These are phyloP conservation scores for Bothrops jararaca DNA, from an alignment of 2,113 vertebrate species.

Conservation along the genomic window DNA sequence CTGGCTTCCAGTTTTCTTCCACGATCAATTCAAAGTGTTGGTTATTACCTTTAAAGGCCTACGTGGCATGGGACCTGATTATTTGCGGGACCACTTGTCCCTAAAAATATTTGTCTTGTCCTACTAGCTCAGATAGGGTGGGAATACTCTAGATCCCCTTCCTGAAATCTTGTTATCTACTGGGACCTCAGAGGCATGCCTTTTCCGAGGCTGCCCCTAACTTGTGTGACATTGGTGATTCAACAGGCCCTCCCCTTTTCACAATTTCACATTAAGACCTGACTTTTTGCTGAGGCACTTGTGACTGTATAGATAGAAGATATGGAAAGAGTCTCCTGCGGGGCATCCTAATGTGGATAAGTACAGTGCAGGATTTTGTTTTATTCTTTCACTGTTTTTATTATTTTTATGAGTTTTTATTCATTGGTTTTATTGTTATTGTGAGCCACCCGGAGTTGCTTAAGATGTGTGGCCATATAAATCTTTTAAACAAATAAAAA, in stretches of 20 bases:
- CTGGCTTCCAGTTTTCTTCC: not conserved
- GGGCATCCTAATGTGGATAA: not conserved
- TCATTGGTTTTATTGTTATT: not conserved
- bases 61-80: not conserved
- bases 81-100: not conserved
- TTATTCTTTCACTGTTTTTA: not conserved
- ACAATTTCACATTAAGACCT: not conserved
- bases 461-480: not conserved
- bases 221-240: not conserved
- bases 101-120: not conserved
- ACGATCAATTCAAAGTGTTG: not conserved
- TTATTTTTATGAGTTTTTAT: not conserved
- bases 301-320: no score
- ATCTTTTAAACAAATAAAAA: not conserved
- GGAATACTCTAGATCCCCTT: not conserved
- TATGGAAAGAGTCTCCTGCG: no score
- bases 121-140: not conserved
- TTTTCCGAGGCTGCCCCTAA: not conserved
- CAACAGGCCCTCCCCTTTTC: not conserved
- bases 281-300: no score
- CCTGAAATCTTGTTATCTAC: not conserved
- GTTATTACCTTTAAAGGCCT: not conserved
- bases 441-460: not conserved
- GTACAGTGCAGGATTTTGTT: not conserved
- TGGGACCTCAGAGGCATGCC: not conserved